These are phyloP conservation scores for Noctuana brunneofusca DNA, from an alignment of 2,888 invertebrate genomes.

Conservation along the genomic window DNA sequence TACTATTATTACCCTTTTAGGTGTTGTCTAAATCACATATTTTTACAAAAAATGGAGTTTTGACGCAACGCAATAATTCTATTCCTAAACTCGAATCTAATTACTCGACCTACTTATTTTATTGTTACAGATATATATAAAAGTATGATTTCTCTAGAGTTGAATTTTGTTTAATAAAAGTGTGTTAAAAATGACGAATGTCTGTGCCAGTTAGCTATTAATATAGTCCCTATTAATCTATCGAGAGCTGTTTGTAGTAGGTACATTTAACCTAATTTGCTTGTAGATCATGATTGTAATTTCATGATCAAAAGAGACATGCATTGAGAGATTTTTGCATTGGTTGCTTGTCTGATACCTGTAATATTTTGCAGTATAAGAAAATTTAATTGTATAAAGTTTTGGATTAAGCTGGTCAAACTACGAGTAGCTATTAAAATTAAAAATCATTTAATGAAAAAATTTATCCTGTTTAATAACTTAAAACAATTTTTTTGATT, in stretches of 20 bases:
- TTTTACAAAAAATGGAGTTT: no score
- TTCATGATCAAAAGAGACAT: neutral
- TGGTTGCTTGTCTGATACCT: neutral
- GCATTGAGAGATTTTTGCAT: neutral
- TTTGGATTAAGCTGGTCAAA: neutral
- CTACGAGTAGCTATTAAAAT: no score
- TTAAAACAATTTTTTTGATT: no score
- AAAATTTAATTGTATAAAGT: no score
- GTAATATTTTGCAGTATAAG: no score
- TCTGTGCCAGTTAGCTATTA: neutral
- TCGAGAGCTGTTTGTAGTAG: neutral
- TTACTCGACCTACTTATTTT: conserved; percentile 3
- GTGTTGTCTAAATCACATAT: neutral
- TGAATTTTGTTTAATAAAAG: no score
- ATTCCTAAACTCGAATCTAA: neutral
- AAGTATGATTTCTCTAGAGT: neutral
- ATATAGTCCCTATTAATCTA: conserved; percentile 5
- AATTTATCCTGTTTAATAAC: no score
- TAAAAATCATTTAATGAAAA: no score
- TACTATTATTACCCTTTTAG: no score
- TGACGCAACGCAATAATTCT: neutral
- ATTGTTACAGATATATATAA: neutral
- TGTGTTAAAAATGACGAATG: conserved; percentile 1
- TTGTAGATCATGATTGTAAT: conserved; percentile 4
- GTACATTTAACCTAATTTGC: conserved; percentile 4